Evolutionary conservation across 37 sponge, comb jelly and placozoan species (phyloP).

Genomic region (Lycopodina hypogea): DNA sequence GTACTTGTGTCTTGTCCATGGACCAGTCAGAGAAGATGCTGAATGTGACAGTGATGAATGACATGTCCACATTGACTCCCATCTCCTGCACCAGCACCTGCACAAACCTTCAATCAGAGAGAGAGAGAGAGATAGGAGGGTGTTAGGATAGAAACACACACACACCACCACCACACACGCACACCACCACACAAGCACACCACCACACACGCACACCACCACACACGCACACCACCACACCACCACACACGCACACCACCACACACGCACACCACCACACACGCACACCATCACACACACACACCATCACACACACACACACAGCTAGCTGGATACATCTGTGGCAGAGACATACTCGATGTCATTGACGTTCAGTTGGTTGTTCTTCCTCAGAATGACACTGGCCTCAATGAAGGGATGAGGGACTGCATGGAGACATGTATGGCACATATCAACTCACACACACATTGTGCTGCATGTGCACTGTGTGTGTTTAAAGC

Average conservation of each 20-base stretch:
- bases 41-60: constrained; percentile 56
- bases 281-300: no score
- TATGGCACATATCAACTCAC: no score
- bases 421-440: constrained; percentile 31
- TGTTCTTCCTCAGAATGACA: constrained; percentile 24
- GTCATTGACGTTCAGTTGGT: constrained; percentile 28
- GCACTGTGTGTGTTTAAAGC: no score
- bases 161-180: no score
- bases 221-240: no score
- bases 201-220: no score
- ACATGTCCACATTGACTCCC: constrained; percentile 78
- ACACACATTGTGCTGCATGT: no score
- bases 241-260: no score
- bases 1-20: constrained; percentile 31
- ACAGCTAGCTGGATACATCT: not conserved
- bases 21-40: constrained; percentile 46
- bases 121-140: not conserved
- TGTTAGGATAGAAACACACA: no score
- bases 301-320: no score
- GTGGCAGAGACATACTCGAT: constrained; percentile 47
- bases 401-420: constrained; percentile 71
- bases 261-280: no score
- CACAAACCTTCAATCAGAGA: constrained; percentile 21
- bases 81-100: constrained; percentile 82
- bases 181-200: no score